These are phyloP conservation scores for Xestia ashworthii DNA, from an alignment of 2,888 invertebrate species.

Conservation along the genomic window DNA sequence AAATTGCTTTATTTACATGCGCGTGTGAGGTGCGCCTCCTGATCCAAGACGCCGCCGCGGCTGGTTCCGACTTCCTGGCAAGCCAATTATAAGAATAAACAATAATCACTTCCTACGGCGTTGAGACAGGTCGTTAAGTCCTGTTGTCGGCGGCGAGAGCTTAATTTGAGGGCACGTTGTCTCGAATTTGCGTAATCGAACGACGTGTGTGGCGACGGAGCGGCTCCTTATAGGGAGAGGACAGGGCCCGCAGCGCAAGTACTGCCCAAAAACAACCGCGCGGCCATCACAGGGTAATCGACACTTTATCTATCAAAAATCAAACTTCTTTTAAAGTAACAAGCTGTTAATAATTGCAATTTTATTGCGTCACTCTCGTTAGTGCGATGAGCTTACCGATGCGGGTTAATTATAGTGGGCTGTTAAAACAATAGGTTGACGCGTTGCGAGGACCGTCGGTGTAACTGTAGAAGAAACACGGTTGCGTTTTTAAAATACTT, in stretches of 20 bases:
- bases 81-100: slow-evolving; percentile 88
- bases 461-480: slow-evolving; percentile 45
- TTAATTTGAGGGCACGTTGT: slow-evolving; percentile 84
- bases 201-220: slow-evolving; percentile 82
- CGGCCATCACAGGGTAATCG: slow-evolving; percentile 68
- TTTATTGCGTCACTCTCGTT: slow-evolving; percentile 30
- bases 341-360: slow-evolving; percentile 21
- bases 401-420: slow-evolving; percentile 69
- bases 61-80: slow-evolving; percentile 82
- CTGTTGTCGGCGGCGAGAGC: slow-evolving; percentile 74
- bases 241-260: slow-evolving; percentile 57
- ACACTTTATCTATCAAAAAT: slow-evolving; percentile 73
- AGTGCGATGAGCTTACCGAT: slow-evolving; percentile 63
- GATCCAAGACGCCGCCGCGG: slow-evolving; percentile 51
- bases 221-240: slow-evolving; percentile 79
- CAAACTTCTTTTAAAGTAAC: slow-evolving; percentile 38
- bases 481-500: slow-evolving; percentile 71
- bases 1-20: slow-evolving; percentile 84
- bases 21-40: slow-evolving; percentile 74
- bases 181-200: slow-evolving; percentile 82
- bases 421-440: slow-evolving; percentile 70
- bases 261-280: slow-evolving; percentile 51
- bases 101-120: slow-evolving; percentile 88
- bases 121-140: slow-evolving; percentile 80
- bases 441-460: slow-evolving; percentile 55